Evolutionary conservation across 2,888 invertebrate species (phyloP), one percentile per base, ranked within the genome.

Genomic region (Eulithis testata): DNA sequence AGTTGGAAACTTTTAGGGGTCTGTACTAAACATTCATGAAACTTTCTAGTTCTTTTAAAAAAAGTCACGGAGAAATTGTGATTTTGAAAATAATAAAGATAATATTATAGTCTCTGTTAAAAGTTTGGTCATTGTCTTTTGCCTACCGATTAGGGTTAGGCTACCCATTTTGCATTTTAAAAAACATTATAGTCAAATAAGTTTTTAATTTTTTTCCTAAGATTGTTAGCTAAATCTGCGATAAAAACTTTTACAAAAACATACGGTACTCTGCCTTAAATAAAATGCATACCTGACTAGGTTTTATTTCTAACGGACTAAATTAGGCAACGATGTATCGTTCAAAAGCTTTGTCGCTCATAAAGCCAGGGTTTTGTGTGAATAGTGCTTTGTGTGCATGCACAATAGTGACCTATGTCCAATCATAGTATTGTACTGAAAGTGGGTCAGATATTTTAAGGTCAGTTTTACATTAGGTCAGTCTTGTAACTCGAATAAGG

Each of bases 281-380:
- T 47, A 12, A 14, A 6, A 58, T 14, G 73, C 69, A 68, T 36
- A 31, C 58, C 53, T 62, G 47, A 45, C 59, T 27, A 40, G 44
- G 63, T 52, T 52, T 40, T 43, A 43, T 63, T 71, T 71, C 67
- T 63, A 62, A 56, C 57, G 69, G 54, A 54, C 58, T 67, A 68
- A 72, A 72, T 73, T 72, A 73, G 68, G 65, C 70, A 70, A 72
- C 65, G 67, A 68, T 72, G 69, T 70, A 66, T 65, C 58, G 72
- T 58, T 60, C 21, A 57, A 60, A 70, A 50, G 56, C 31, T 66
- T 63, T 49, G 52, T 14, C 44, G 58, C 45, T 56, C 51, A 52
- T 64, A 57, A 47, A 57, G 57, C 27, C 37, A 50, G 47, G 49
- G 57, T 53, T 56, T 68, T 66, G 44, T 66, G 44, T 60, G 65